Percentiles rank a stretch among this genome's conserved stretches.
phyloP scores from a whole-genome alignment of 2,113 vertebrate species.

The Salminus brasiliensis region DNA sequence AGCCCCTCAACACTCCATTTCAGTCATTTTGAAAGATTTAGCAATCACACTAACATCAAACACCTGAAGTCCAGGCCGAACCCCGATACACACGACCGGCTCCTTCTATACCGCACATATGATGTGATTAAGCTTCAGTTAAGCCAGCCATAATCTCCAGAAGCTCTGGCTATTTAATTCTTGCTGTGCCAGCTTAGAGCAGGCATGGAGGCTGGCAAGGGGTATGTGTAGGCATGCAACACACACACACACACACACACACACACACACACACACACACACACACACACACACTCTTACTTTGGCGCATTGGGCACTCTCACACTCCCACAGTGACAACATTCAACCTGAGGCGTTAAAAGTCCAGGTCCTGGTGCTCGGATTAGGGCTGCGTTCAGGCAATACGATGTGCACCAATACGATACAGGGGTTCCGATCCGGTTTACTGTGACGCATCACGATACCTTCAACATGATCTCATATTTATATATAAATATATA shows the following conservation, averaged over 20 bases:
- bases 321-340: slow-evolving; percentile 34
- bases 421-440: too few relatives aligned
- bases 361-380: background rate
- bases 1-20: too few relatives aligned
- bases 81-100: too few relatives aligned
- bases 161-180: slow-evolving; percentile 61
- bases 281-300: too few relatives aligned
- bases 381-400: too few relatives aligned
- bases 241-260: slow-evolving; percentile 41
- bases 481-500: too few relatives aligned
- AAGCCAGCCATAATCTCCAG: slow-evolving; percentile 60
- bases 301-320: slow-evolving; percentile 31
- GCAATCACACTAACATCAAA: background rate
- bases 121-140: slow-evolving; percentile 58
- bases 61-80: background rate
- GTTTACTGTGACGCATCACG: too few relatives aligned
- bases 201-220: slow-evolving; percentile 52
- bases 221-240: slow-evolving; percentile 47
- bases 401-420: too few relatives aligned
- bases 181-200: slow-evolving; percentile 57
- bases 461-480: too few relatives aligned
- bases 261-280: too few relatives aligned
- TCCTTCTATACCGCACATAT: slow-evolving; percentile 52
- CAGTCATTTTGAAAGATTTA: background rate
- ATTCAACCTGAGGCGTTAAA: background rate